Evolutionary conservation across 2,113 vertebrate species (phyloP).

Genomic region (Neogale vison): DNA sequence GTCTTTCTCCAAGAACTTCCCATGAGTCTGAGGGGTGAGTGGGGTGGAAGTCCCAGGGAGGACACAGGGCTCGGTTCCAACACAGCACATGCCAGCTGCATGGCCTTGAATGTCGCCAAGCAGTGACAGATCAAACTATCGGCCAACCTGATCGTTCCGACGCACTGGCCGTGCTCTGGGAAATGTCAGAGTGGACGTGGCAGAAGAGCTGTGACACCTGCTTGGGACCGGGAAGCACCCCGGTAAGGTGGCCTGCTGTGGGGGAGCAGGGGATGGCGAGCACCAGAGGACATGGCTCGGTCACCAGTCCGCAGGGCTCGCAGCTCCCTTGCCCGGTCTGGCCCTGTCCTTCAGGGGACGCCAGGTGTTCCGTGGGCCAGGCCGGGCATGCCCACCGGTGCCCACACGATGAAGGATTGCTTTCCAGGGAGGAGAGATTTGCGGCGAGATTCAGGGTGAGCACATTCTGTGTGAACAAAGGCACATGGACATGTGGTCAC

Average conservation of each 20-base stretch:
- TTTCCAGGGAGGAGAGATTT: too few relatives aligned
- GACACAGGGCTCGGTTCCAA: background rate
- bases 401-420: background rate
- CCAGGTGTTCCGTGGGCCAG: background rate
- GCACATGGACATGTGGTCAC: background rate
- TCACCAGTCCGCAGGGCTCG: background rate
- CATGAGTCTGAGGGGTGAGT: background rate
- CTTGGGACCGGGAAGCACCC: background rate
- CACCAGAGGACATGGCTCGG: background rate
- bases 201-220: background rate
- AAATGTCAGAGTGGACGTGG: background rate
- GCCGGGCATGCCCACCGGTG: background rate
- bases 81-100: accelerated
- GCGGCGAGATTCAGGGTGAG: background rate
- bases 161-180: background rate
- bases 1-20: background rate
- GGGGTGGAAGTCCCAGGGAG: too few relatives aligned
- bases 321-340: background rate
- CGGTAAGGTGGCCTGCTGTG: background rate
- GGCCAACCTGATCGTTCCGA: background rate
- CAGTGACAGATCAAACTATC: background rate
- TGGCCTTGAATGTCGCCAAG: background rate
- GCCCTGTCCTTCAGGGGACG: background rate
- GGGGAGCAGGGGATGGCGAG: accelerated
- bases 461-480: background rate